A percentile compares a stretch with the other conserved stretches of the same genome.
Evolutionary conservation across 2,888 invertebrate species (phyloP).

Genomic region (Leptopilina myrica): DNA sequence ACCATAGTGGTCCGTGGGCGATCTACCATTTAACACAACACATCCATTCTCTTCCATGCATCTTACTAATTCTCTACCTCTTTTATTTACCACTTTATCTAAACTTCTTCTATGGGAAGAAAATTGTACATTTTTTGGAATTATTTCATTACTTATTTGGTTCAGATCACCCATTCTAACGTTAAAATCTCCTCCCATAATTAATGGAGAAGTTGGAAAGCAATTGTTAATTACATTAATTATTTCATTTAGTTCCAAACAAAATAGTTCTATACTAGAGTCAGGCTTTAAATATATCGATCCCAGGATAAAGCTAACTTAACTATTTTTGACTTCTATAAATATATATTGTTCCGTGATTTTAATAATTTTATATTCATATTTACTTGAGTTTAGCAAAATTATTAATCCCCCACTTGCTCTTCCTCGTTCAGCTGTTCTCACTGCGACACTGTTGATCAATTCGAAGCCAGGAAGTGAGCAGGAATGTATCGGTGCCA

Average conservation of each 20-base stretch:
- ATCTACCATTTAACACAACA: background rate
- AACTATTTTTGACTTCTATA: background rate
- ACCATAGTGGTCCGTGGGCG: background rate
- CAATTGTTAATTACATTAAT: background rate
- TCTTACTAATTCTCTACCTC: background rate
- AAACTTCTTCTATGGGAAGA: background rate
- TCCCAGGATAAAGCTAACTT: background rate
- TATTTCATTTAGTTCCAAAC: background rate
- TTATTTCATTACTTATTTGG: background rate
- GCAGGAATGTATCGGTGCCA: no score
- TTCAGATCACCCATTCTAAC: background rate
- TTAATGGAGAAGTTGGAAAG: background rate
- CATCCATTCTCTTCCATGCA: background rate
- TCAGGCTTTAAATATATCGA: background rate
- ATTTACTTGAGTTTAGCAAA: no score
- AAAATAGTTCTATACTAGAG: background rate
- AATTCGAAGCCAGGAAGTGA: no score
- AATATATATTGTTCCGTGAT: background rate
- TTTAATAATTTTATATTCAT: no score
- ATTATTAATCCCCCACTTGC: no score
- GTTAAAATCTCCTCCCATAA: background rate
- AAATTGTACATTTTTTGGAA: background rate
- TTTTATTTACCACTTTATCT: background rate
- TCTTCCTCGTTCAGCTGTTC: no score
- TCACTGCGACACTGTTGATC: no score